phyloP scores from a whole-genome alignment of 2,888 invertebrate species.

The Argyresthia goedartella region DNA sequence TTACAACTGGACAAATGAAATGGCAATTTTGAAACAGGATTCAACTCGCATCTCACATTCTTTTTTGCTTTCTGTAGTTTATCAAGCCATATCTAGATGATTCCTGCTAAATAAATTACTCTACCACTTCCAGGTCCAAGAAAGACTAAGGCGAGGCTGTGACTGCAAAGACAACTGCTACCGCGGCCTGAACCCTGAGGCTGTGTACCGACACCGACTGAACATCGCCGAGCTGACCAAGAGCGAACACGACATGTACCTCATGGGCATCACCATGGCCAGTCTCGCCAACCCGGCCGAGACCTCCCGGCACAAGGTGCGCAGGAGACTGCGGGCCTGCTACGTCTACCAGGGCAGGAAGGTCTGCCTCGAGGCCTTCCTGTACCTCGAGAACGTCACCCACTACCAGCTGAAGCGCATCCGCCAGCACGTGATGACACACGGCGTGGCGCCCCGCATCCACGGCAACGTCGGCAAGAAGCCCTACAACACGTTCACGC shows the following conservation, averaged over 20 bases:
- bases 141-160: slow-evolving; percentile 78
- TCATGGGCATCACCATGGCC: slow-evolving; percentile 89
- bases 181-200: slow-evolving; percentile 79
- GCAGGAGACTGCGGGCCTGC: slow-evolving; percentile 79
- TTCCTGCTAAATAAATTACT: not conserved
- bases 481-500: slow-evolving; percentile 83
- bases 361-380: slow-evolving; percentile 83
- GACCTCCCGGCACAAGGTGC: slow-evolving; percentile 78
- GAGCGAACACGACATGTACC: slow-evolving; percentile 86
- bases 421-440: slow-evolving; percentile 82
- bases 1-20: too few relatives aligned
- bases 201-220: slow-evolving; percentile 80
- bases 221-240: slow-evolving; percentile 86
- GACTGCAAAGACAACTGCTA: slow-evolving; percentile 86
- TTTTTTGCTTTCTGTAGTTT: too few relatives aligned
- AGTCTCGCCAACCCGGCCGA: slow-evolving; percentile 81
- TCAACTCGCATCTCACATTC: too few relatives aligned
- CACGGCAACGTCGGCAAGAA: slow-evolving; percentile 86
- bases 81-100: too few relatives aligned
- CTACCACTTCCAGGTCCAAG: slow-evolving; percentile 70
- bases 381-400: slow-evolving; percentile 84
- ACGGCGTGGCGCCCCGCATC: slow-evolving; percentile 82
- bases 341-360: slow-evolving; percentile 84
- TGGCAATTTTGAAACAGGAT: too few relatives aligned
- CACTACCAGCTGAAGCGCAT: slow-evolving; percentile 84